A percentile compares a stretch with the other conserved stretches of the same genome.
These are phyloP conservation scores for Microcebus jonahi DNA, from an alignment of 2,113 vertebrate genomes.

Conservation along the genomic window DNA sequence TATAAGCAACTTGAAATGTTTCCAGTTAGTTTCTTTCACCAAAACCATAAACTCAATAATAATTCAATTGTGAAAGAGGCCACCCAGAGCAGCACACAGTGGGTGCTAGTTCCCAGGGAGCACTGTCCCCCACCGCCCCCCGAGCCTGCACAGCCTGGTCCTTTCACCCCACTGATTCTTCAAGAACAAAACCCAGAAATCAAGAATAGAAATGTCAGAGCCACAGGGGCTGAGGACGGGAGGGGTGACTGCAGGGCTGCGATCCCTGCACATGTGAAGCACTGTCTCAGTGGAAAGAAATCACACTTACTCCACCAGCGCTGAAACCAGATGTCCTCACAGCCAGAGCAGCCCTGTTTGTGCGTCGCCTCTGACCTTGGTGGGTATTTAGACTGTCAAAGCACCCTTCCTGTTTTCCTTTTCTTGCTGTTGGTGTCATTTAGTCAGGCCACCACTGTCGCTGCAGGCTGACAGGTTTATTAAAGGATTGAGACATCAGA, in stretches of 20 bases:
- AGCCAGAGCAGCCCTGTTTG: background rate
- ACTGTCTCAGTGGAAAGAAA: fast-evolving
- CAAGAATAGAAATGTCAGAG: background rate
- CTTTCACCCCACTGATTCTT: background rate
- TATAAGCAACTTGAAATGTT: background rate
- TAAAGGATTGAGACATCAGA: background rate
- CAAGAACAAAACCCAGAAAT: background rate
- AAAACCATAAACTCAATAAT: background rate
- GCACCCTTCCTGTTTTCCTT: background rate
- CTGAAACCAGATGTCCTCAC: background rate
- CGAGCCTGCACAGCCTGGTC: fast-evolving
- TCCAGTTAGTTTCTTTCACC: background rate
- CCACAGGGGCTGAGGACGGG: background rate
- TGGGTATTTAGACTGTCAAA: background rate
- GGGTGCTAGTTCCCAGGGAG: too few relatives aligned
- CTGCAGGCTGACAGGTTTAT: background rate
- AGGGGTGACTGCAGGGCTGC: too few relatives aligned
- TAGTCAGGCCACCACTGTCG: background rate
- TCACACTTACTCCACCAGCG: too few relatives aligned
- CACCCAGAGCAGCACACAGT: background rate
- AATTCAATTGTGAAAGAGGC: background rate
- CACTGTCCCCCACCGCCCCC: background rate
- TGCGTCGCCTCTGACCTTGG: background rate
- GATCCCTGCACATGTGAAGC: background rate
- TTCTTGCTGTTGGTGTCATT: background rate